phyloP scores from a whole-genome alignment of 2,888 invertebrate genomes.

The Drosophila meridionalis region DNA sequence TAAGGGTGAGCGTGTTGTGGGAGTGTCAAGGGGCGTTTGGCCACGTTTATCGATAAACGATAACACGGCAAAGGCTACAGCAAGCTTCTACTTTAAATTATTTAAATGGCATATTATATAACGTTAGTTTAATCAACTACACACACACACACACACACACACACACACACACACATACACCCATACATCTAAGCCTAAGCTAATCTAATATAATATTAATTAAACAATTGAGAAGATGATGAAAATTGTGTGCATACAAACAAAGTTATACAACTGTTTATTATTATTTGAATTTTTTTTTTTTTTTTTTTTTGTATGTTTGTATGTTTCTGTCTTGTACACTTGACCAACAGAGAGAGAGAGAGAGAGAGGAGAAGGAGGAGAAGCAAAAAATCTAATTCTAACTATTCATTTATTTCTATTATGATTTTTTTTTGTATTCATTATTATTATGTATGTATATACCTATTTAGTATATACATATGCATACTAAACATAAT shows the following conservation, averaged over 20 bases:
- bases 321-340: constrained; percentile 48
- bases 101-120: constrained; percentile 60
- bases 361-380: background rate
- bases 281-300: constrained; percentile 8
- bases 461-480: constrained; percentile 28
- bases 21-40: constrained; percentile 9
- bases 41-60: constrained; percentile 33
- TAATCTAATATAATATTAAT: constrained; percentile 49
- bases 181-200: constrained; percentile 40
- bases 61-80: constrained; percentile 21
- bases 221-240: constrained; percentile 23
- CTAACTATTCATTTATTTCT: constrained; percentile 48
- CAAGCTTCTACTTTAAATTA: constrained; percentile 61
- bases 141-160: constrained; percentile 28
- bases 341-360: constrained; percentile 38
- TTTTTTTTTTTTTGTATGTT: constrained; percentile 45
- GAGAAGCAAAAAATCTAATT: constrained; percentile 40
- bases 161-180: constrained; percentile 21
- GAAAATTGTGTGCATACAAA: constrained; percentile 51
- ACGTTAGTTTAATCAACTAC: constrained; percentile 58
- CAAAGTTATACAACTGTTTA: constrained; percentile 50
- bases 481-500: constrained; percentile 63
- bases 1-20: constrained; percentile 10
- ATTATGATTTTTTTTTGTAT: constrained; percentile 40
- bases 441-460: constrained; percentile 38